phyloP scores from a whole-genome alignment of 2,888 invertebrate genomes.

The Merodon equestris region DNA sequence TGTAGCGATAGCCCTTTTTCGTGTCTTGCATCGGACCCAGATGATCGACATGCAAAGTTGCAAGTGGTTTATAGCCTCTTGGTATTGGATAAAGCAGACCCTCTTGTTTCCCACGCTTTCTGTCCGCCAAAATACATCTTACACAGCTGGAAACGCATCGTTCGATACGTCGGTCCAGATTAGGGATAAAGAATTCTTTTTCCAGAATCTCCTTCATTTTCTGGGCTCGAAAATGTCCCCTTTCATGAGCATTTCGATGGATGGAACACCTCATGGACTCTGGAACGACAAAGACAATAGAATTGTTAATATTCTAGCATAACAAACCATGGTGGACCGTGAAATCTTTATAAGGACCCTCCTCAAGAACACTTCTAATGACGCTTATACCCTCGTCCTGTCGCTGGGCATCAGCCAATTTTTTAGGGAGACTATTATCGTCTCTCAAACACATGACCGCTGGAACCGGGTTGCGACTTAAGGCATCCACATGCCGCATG shows the following conservation, averaged over 20 bases:
- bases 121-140: constrained; percentile 49
- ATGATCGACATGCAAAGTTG: constrained; percentile 74
- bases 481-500: constrained; percentile 69
- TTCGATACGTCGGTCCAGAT: constrained; percentile 26
- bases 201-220: constrained; percentile 48
- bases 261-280: too few species aligned
- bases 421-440: neutral
- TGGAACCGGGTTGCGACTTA: constrained; percentile 62
- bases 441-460: constrained; percentile 4
- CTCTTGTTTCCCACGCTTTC: constrained; percentile 73
- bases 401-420: constrained; percentile 4
- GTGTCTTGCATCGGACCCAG: constrained; percentile 72
- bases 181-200: constrained; percentile 35
- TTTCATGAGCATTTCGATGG: constrained; percentile 56
- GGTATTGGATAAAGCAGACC: constrained; percentile 73
- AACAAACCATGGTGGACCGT: too few species aligned
- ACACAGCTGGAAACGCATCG: constrained; percentile 49
- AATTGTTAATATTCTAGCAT: too few species aligned
- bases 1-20: constrained; percentile 71
- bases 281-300: too few species aligned
- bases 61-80: constrained; percentile 72
- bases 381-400: constrained; percentile 1
- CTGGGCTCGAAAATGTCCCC: constrained; percentile 56
- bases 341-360: constrained; percentile 8
- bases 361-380: neutral